These are phyloP conservation scores for Sabatieria punctata DNA, from an alignment of 2,888 invertebrate species.

Conservation along the genomic window DNA sequence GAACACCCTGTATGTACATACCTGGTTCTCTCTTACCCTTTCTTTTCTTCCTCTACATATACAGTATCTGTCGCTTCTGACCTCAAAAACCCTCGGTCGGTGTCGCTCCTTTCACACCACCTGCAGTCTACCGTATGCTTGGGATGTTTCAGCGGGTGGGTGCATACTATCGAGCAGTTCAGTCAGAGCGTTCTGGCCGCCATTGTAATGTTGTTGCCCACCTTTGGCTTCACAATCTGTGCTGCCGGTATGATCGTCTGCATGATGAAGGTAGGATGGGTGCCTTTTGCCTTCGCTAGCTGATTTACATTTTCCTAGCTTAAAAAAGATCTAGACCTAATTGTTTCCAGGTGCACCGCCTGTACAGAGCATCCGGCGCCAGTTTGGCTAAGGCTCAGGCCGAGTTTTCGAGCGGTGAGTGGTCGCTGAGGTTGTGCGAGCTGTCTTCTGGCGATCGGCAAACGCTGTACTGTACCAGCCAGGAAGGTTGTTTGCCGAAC, in stretches of 20 bases:
- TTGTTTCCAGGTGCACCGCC: slow-evolving; percentile 64
- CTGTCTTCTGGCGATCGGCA: too few relatives aligned
- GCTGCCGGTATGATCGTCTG: slow-evolving; percentile 33
- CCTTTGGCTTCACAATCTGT: slow-evolving; percentile 34
- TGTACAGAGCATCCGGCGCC: slow-evolving; percentile 86
- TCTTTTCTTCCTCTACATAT: too few relatives aligned
- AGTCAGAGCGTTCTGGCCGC: slow-evolving; percentile 29
- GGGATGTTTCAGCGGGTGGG: slow-evolving; percentile 34
- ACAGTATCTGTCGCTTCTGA: too few relatives aligned
- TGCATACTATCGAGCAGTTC: slow-evolving; percentile 28
- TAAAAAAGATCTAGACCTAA: background rate
- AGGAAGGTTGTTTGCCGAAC: too few relatives aligned
- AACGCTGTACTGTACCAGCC: too few relatives aligned
- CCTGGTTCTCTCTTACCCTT: too few relatives aligned
- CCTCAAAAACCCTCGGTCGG: too few relatives aligned
- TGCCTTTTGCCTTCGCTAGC: slow-evolving; percentile 8
- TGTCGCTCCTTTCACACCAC: too few relatives aligned
- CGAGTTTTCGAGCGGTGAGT: slow-evolving; percentile 88
- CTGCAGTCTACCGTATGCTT: slow-evolving; percentile 2
- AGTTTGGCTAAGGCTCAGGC: slow-evolving; percentile 93
- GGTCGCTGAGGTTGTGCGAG: too few relatives aligned
- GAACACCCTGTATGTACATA: too few relatives aligned
- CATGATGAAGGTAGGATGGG: slow-evolving; percentile 34
- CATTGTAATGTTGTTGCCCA: slow-evolving; percentile 36
- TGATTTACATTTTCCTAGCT: background rate